Evolutionary conservation across 2,113 vertebrate species (phyloP).

Genomic region (Passer montanus): DNA sequence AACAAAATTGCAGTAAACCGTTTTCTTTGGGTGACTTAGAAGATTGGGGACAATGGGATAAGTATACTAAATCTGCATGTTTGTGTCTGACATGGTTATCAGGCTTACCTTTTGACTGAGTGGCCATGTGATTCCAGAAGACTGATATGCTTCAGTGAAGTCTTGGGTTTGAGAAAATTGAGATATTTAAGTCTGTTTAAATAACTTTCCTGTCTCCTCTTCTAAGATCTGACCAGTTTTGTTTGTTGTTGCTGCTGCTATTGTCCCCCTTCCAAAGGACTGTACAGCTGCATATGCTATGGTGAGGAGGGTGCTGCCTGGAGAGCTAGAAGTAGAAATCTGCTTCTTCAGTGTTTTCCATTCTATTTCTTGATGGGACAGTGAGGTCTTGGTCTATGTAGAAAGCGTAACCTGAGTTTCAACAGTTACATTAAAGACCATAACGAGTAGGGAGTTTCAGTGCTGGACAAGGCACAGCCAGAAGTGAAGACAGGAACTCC

Average conservation of each 20-base stretch:
- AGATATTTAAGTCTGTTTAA: neutral
- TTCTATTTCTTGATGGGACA: neutral
- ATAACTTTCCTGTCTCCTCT: neutral
- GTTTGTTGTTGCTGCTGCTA: neutral
- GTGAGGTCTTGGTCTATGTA: neutral
- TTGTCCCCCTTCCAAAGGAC: neutral
- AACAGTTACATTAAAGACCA: neutral
- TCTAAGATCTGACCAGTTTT: neutral
- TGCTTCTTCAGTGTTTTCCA: neutral
- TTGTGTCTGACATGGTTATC: neutral
- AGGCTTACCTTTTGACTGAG: neutral
- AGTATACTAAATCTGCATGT: neutral
- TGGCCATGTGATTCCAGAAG: neutral
- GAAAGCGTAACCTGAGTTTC: neutral
- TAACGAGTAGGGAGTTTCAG: neutral
- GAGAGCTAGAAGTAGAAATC: neutral
- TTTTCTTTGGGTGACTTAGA: slow-evolving; percentile 24
- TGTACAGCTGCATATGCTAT: neutral
- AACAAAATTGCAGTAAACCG: slow-evolving; percentile 22
- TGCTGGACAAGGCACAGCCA: neutral
- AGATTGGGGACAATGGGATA: neutral
- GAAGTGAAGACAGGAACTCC: neutral
- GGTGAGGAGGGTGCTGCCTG: neutral
- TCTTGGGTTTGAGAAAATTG: neutral
- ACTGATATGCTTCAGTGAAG: neutral